Evolutionary conservation across 2,113 vertebrate species (phyloP), one percentile per base, ranked within the genome.

Genomic region (Pantherophis guttatus): DNA sequence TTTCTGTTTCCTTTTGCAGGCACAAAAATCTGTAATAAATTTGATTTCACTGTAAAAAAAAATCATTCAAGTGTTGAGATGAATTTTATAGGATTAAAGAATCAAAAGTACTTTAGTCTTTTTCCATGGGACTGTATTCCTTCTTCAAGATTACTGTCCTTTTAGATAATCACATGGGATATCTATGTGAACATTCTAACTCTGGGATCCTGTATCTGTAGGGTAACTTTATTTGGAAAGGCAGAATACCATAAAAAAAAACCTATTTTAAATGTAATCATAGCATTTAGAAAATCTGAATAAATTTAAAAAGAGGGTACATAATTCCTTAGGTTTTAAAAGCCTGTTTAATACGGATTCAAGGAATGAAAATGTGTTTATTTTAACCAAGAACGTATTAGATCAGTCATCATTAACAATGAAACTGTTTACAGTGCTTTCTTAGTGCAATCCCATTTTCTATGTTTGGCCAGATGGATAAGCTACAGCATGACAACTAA

Each of bases 211-310:
- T 6, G 59, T 13, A 59, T 39, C 2, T 58, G 93, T 54, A 92
- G 23, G 91, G 62, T 91, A 96, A 94, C 54, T 59, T 90, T 88
- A 59, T 44, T n/a, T 91, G 88, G 48, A 92, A 81, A 95, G 33
- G 65, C 65, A 93, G 65, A 95, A 87, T 29, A 89, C 39, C 87
- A 94, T 39, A 52, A 21, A 62, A 21, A 62, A 48, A 21, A 62
- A 48, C 11, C 50, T 87, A 62, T 52, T 86, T 86, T 86, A 91
- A 59, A 91, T 44, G 48, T 50, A 86, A 57, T 57, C 39, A 58
- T 33, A 21, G n/a, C 65, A 50, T 91, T 29, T 48, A 58, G 85
- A 39, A 48, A 39, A 86, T 62, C 44, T 92, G 26, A 87, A 26
- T 19, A 59, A 87, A 52, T 87, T 52, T 57, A 53, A 87, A 87